Conservation (phyloP, 1,140 invertebrate species). For the Phenacoccus solenopsis region DNA sequence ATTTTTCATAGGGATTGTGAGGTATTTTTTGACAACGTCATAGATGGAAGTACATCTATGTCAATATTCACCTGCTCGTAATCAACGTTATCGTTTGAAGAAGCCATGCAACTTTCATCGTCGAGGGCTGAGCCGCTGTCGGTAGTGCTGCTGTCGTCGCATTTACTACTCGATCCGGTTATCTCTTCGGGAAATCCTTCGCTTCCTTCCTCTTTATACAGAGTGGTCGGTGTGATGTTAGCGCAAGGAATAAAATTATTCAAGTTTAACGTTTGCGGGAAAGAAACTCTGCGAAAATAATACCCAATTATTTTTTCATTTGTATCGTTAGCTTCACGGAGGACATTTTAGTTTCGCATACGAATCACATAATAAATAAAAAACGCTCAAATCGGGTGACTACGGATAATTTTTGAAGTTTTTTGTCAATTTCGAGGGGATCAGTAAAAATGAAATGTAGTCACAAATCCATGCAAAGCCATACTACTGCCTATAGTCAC, state of each 20-base stretch:
- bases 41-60: too few relatives aligned
- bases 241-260: constrained; percentile 54
- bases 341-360: too few relatives aligned
- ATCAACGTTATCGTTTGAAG: constrained; percentile 6
- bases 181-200: constrained; percentile 33
- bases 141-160: constrained; percentile 55
- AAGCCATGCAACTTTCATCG: constrained; percentile 37
- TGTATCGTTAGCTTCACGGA: too few relatives aligned
- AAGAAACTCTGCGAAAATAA: constrained; percentile 53
- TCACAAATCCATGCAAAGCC: too few relatives aligned
- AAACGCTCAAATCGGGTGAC: too few relatives aligned
- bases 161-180: constrained; percentile 35
- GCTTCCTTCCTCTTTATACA: constrained; percentile 32
- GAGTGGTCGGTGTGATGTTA: constrained; percentile 19
- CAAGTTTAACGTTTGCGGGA: constrained; percentile 68
- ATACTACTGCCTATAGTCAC: too few relatives aligned
- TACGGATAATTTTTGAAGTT: too few relatives aligned
- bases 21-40: background rate
- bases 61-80: background rate
- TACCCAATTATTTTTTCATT: too few relatives aligned
- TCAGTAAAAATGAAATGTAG: too few relatives aligned
- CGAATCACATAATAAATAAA: too few relatives aligned
- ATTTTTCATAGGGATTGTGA: too few relatives aligned
- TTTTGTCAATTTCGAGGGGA: too few relatives aligned
- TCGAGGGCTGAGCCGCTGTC: constrained; percentile 53